A percentile compares a stretch with the other conserved stretches of the same genome.
phyloP scores from a whole-genome alignment of 2,113 vertebrate species.

The Hippocampus abdominalis region DNA sequence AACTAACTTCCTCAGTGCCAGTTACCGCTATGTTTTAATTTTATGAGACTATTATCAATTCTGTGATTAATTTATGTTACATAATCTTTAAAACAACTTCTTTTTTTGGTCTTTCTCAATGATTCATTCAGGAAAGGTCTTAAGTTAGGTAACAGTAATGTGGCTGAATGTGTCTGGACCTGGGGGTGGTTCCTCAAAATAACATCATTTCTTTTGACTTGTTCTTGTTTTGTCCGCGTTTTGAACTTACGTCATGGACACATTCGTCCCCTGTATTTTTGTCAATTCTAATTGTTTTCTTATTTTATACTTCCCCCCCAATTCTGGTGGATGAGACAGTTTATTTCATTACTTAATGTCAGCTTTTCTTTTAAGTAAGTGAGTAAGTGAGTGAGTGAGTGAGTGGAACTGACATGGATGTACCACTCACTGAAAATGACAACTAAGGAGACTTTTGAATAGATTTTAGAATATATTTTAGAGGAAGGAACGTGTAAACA shows the following conservation, averaged over 20 bases:
- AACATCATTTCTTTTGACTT: slow-evolving; percentile 1
- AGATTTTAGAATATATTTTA: background rate
- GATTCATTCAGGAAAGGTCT: background rate
- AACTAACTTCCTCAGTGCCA: background rate
- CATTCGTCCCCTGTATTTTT: background rate
- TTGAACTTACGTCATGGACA: background rate
- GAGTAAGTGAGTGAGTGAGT: slow-evolving; percentile 6
- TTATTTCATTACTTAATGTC: background rate
- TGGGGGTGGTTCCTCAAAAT: background rate
- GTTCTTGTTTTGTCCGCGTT: background rate
- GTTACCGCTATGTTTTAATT: background rate
- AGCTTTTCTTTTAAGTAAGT: background rate
- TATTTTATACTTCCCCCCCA: background rate
- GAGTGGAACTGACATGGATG: slow-evolving; percentile 22
- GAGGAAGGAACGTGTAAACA: background rate
- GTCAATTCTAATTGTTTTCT: background rate
- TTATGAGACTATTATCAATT: background rate
- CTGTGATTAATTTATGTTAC: background rate
- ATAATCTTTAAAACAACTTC: background rate
- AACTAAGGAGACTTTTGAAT: background rate
- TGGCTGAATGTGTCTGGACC: background rate
- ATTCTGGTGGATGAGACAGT: background rate
- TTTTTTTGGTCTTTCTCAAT: background rate
- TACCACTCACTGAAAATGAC: slow-evolving; percentile 17
- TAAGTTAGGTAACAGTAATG: background rate